Evolutionary conservation across 2,797 vertebrate species (phyloP).

Genomic region (Merluccius polli): DNA sequence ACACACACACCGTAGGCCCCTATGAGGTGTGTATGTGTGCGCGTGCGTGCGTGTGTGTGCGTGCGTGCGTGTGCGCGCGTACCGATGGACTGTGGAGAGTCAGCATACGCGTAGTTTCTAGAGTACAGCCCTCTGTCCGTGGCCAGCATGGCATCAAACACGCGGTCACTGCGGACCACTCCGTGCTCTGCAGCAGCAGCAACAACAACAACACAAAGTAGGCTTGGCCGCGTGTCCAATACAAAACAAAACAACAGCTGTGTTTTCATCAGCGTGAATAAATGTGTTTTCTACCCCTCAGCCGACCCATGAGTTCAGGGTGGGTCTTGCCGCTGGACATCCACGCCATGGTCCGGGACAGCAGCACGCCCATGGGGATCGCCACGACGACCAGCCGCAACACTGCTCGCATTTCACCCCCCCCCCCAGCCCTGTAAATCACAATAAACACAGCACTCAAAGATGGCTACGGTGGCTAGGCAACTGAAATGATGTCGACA

Average conservation of each 20-base stretch:
- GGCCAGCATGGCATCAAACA: slow-evolving; percentile 82
- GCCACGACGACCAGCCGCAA: slow-evolving; percentile 62
- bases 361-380: slow-evolving; percentile 83
- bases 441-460: background rate
- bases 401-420: slow-evolving; percentile 76
- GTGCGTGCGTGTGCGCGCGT: slow-evolving; percentile 4
- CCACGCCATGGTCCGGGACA: slow-evolving; percentile 88
- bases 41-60: background rate
- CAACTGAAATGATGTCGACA: background rate
- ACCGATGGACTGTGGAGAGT: slow-evolving; percentile 91
- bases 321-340: slow-evolving; percentile 87
- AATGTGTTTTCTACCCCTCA: slow-evolving; percentile 81
- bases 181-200: slow-evolving; percentile 75
- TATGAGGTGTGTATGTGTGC: too few species aligned
- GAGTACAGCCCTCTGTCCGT: slow-evolving; percentile 86
- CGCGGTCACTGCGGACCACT: slow-evolving; percentile 76
- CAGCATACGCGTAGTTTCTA: slow-evolving; percentile 80
- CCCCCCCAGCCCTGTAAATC: slow-evolving; percentile 25
- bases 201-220: background rate
- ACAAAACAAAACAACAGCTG: background rate
- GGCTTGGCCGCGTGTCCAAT: background rate
- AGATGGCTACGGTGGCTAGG: background rate
- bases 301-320: slow-evolving; percentile 80
- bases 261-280: too few species aligned
- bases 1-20: too few species aligned